A percentile compares a stretch with the other conserved stretches of the same genome.
Conservation (phyloP, 1,140 invertebrate genomes). For the Caenorhabditis inopinata region DNA sequence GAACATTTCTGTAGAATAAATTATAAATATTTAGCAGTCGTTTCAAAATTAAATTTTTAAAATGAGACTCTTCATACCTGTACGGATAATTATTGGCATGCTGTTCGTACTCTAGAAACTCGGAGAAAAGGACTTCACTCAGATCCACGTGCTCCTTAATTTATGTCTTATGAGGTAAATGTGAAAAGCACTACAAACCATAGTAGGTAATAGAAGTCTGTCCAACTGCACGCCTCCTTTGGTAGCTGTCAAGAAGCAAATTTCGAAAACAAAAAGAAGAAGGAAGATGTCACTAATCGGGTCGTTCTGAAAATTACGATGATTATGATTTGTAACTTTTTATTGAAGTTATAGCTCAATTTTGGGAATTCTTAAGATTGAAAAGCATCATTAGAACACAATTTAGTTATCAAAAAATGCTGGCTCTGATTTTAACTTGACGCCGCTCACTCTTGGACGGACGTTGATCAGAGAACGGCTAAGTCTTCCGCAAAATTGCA, state of each 20-base stretch:
- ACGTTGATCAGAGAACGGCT: too few species aligned
- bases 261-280: not conserved
- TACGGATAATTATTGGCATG: not conserved
- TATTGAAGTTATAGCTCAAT: not conserved
- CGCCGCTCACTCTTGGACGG: too few species aligned
- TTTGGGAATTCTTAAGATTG: not conserved
- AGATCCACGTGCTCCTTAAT: not conserved
- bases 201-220: not conserved
- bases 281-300: not conserved
- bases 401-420: too few species aligned
- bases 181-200: not conserved
- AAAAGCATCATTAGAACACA: not conserved
- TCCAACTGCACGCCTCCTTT: not conserved
- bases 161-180: not conserved
- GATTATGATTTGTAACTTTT: too few species aligned
- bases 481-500: too few species aligned
- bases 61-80: too few species aligned
- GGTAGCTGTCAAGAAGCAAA: not conserved
- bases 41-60: too few species aligned
- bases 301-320: conserved; percentile 15
- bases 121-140: not conserved
- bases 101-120: not conserved
- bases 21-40: not conserved
- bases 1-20: not conserved
- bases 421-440: too few species aligned